phyloP scores from a whole-genome alignment of 2,113 vertebrate genomes.

The Craseonycteris thonglongyai region DNA sequence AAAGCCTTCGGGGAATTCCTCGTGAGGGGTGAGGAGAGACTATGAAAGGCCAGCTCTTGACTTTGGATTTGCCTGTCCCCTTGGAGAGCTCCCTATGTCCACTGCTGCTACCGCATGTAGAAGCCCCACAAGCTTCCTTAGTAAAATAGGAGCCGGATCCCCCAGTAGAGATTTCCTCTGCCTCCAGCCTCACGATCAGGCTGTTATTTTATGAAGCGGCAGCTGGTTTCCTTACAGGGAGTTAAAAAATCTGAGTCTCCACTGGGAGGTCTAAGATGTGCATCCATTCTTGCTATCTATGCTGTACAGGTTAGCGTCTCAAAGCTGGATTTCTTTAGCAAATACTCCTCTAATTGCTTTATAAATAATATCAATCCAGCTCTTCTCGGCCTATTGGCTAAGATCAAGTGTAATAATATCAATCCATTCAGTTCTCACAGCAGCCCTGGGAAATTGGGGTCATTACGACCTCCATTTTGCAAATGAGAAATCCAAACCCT shows the following conservation, averaged over 20 bases:
- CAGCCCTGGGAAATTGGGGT: not conserved
- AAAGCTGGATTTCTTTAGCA: not conserved
- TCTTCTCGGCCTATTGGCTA: too few relatives aligned
- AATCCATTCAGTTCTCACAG: not conserved
- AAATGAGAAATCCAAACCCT: not conserved
- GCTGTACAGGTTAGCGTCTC: not conserved
- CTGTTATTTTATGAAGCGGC: not conserved
- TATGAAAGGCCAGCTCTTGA: not conserved
- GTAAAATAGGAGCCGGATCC: not conserved
- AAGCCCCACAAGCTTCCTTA: not conserved
- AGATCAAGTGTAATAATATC: too few relatives aligned
- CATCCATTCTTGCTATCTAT: not conserved
- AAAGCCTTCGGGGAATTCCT: not conserved
- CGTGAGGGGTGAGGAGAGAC: accelerated
- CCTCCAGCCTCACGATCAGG: not conserved
- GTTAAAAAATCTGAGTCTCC: not conserved
- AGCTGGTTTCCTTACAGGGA: not conserved
- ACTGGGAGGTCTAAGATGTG: not conserved
- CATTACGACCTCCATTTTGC: not conserved
- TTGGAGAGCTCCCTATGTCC: not conserved
- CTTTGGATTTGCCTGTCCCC: not conserved
- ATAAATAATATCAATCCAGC: too few relatives aligned
- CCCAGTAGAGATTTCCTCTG: not conserved
- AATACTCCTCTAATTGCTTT: not conserved
- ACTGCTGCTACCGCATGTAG: not conserved